Conservation (phyloP, 2,113 vertebrate species). For the Callipepla squamata region DNA sequence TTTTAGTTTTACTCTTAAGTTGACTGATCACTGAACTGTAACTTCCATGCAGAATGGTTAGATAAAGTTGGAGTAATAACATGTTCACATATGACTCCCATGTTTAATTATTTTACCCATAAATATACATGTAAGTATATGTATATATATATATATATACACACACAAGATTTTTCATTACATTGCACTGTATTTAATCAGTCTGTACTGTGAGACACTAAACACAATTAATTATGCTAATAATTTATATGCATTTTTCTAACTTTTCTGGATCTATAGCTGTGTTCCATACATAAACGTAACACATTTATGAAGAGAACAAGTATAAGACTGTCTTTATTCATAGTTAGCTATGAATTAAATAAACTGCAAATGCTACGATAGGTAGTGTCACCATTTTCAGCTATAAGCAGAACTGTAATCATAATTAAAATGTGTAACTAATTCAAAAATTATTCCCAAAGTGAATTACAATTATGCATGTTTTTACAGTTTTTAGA, state of each 20-base stretch:
- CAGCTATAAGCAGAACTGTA: neutral
- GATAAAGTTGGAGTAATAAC: neutral
- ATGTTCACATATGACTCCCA: rapidly evolving
- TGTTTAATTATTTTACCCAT: neutral
- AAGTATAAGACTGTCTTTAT: neutral
- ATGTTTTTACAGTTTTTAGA: neutral
- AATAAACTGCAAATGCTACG: neutral
- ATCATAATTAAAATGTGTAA: neutral
- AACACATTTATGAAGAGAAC: neutral
- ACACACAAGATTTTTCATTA: neutral
- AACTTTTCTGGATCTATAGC: neutral
- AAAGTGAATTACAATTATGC: neutral
- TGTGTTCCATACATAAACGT: neutral
- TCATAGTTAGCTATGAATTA: neutral
- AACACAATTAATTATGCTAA: neutral
- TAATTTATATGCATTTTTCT: neutral
- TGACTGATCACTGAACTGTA: neutral
- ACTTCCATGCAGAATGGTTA: neutral
- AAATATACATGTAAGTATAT: neutral
- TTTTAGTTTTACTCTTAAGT: neutral
- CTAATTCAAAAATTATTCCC: neutral
- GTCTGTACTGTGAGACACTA: neutral
- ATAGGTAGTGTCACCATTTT: neutral
- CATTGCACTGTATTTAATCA: neutral
- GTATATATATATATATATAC: too few relatives aligned